phyloP scores from a whole-genome alignment of 2,797 vertebrate genomes.

The Sebastes matsubarae region DNA sequence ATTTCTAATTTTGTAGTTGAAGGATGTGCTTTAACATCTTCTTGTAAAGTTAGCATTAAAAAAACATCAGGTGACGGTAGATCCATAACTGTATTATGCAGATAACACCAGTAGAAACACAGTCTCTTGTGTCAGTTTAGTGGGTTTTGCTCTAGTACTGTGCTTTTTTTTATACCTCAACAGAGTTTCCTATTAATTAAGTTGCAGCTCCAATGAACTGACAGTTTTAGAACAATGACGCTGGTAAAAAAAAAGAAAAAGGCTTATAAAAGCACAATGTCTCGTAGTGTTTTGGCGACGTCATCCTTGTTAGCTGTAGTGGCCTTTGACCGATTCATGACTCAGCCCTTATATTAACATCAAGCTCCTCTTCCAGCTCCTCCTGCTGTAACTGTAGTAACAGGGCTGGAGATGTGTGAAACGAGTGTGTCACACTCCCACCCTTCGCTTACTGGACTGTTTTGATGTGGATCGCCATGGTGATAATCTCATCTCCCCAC shows the following conservation, averaged over 20 bases:
- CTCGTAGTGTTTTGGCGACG: constrained; percentile 25
- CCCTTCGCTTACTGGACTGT: constrained; percentile 46
- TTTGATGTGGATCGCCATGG: constrained; percentile 65
- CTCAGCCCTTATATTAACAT: constrained; percentile 42
- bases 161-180: not conserved
- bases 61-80: not conserved
- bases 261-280: constrained; percentile 16
- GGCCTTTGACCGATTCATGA: constrained; percentile 48
- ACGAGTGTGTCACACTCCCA: constrained; percentile 11
- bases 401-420: constrained; percentile 40
- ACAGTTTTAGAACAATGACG: constrained; percentile 1
- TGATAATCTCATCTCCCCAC: constrained; percentile 60
- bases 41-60: not conserved
- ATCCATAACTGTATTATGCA: not conserved
- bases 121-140: not conserved
- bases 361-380: not conserved
- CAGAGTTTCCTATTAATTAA: constrained; percentile 7
- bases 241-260: not conserved
- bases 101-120: not conserved
- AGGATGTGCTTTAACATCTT: not conserved
- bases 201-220: not conserved
- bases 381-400: constrained; percentile 23
- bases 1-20: not conserved
- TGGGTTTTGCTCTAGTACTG: not conserved
- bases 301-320: constrained; percentile 22